phyloP scores from a whole-genome alignment of 2,888 invertebrate species.

The Ochropleura leucogaster region DNA sequence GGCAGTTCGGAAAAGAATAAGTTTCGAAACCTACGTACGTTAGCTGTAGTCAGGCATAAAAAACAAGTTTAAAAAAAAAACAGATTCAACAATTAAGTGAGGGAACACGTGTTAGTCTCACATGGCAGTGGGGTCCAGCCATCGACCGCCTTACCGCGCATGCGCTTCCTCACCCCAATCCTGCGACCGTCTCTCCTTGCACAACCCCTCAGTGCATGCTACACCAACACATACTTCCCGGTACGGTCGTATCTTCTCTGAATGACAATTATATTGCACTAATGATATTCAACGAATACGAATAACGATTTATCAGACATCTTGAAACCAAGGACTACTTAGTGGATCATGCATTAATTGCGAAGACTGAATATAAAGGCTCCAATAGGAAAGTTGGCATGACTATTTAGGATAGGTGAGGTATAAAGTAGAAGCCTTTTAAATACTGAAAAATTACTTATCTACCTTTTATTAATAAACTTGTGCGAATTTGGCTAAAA shows the following conservation, averaged over 20 bases:
- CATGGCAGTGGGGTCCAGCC: slow-evolving; percentile 75
- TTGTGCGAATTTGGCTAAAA: neutral
- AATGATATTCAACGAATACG: slow-evolving; percentile 43
- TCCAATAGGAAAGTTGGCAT: neutral
- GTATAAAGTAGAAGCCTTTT: neutral
- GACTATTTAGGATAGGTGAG: neutral
- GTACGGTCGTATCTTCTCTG: slow-evolving; percentile 42
- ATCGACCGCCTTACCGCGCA: slow-evolving; percentile 85
- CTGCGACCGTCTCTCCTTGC: slow-evolving; percentile 69
- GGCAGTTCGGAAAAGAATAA: neutral
- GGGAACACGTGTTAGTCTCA: slow-evolving; percentile 83
- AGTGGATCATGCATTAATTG: slow-evolving; percentile 1
- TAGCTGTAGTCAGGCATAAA: neutral
- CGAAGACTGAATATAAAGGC: neutral
- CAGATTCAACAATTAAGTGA: slow-evolving; percentile 52
- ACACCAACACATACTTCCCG: slow-evolving; percentile 58
- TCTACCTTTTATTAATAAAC: neutral
- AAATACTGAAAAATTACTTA: neutral
- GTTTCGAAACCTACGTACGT: neutral
- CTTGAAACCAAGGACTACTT: neutral
- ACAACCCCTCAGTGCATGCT: slow-evolving; percentile 78
- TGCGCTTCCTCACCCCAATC: slow-evolving; percentile 80
- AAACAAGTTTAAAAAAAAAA: neutral
- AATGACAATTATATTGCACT: slow-evolving; percentile 55
- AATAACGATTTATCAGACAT: slow-evolving; percentile 7